Percentiles rank a stretch among this genome's conserved stretches.
phyloP scores from a whole-genome alignment of 1,140 invertebrate species.

The Choristoneura fumiferana region DNA sequence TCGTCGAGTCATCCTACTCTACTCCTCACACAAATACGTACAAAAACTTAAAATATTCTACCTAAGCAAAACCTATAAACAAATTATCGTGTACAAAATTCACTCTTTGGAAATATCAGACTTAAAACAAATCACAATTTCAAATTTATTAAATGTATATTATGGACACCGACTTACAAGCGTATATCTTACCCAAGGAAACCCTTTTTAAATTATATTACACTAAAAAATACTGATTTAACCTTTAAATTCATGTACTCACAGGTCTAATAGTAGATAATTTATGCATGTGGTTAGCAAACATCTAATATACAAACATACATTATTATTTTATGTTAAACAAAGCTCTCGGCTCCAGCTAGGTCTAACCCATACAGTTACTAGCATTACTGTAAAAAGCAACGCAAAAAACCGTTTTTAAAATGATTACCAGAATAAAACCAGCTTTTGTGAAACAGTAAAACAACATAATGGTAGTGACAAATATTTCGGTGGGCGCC shows the following conservation, averaged over 20 bases:
- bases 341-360: too few relatives aligned
- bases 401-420: too few relatives aligned
- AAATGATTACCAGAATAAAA: background rate
- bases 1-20: too few relatives aligned
- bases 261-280: too few relatives aligned
- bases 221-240: too few relatives aligned
- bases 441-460: background rate
- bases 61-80: constrained; percentile 26
- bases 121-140: constrained; percentile 61
- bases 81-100: constrained; percentile 35
- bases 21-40: constrained; percentile 18
- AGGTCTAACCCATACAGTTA: too few relatives aligned
- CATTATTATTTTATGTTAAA: too few relatives aligned
- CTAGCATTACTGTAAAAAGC: too few relatives aligned
- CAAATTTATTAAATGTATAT: constrained; percentile 24
- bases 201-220: background rate
- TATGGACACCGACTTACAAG: constrained; percentile 27
- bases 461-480: background rate
- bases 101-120: constrained; percentile 72
- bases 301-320: too few relatives aligned
- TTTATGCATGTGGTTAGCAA: too few relatives aligned
- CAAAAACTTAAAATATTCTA: constrained; percentile 18
- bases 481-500: constrained; percentile 1
- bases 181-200: constrained; percentile 16
- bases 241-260: too few relatives aligned